A percentile compares a stretch with the other conserved stretches of the same genome.
These are phyloP conservation scores for Neopipo cinnamomea DNA, from an alignment of 2,113 vertebrate species.

Conservation along the genomic window DNA sequence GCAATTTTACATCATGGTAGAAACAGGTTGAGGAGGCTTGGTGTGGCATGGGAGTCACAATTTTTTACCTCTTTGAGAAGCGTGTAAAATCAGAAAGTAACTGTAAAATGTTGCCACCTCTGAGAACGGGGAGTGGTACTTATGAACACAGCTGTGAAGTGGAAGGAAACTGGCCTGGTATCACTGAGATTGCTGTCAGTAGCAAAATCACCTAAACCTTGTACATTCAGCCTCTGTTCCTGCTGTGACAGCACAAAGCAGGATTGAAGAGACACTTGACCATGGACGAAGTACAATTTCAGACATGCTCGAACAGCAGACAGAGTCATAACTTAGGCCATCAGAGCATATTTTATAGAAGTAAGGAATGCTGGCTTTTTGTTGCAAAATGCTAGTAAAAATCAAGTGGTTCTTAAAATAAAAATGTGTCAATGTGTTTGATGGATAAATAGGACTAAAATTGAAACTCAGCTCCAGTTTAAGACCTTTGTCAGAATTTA, in stretches of 20 bases:
- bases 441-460: not conserved
- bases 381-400: not conserved
- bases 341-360: constrained; percentile 34
- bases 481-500: not conserved
- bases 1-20: not conserved
- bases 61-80: not conserved
- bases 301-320: not conserved
- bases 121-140: not conserved
- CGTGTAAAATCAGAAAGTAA: not conserved
- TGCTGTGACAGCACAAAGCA: constrained; percentile 59
- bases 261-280: constrained; percentile 55
- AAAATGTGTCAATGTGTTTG: not conserved
- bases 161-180: not conserved
- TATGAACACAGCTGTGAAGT: not conserved
- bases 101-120: not conserved
- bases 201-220: constrained; percentile 44
- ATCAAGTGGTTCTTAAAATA: not conserved
- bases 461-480: not conserved
- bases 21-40: not conserved
- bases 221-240: constrained; percentile 27
- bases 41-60: not conserved
- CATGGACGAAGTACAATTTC: constrained; percentile 17
- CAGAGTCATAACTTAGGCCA: constrained; percentile 49
- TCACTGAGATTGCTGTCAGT: not conserved
- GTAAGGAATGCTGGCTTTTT: not conserved